These are phyloP conservation scores for Euglossa dilemma DNA, from an alignment of 1,140 invertebrate genomes.

Conservation along the genomic window DNA sequence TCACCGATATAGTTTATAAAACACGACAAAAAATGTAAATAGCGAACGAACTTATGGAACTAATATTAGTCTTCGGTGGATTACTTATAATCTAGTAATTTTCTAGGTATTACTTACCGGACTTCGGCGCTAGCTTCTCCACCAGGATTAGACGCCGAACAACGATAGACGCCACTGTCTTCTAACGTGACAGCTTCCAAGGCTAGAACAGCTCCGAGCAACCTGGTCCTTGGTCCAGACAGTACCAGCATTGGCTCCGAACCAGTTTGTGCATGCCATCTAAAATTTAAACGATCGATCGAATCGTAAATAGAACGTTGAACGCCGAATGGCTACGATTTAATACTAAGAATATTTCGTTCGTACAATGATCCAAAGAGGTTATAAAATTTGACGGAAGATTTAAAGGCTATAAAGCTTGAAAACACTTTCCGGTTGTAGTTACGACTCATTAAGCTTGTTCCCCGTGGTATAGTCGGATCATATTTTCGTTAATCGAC, in stretches of 20 bases:
- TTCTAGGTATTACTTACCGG: slow-evolving; percentile 65
- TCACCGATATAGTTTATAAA: too few species aligned
- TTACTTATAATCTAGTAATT: background rate
- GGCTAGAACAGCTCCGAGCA: slow-evolving; percentile 87
- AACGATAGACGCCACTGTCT: slow-evolving; percentile 88
- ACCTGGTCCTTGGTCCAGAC: slow-evolving; percentile 85
- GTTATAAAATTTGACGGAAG: background rate
- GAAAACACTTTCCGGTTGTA: background rate
- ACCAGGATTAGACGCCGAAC: slow-evolving; percentile 86
- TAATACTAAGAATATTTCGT: background rate
- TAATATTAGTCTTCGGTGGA: background rate
- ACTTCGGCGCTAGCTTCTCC: slow-evolving; percentile 88
- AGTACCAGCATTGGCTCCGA: slow-evolving; percentile 85
- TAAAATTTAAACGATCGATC: slow-evolving; percentile 71
- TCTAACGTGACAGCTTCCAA: slow-evolving; percentile 88
- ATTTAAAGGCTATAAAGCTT: background rate
- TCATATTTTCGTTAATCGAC: background rate
- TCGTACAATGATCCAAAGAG: background rate
- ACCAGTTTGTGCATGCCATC: slow-evolving; percentile 87
- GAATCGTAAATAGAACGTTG: too few species aligned
- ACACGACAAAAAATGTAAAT: too few species aligned
- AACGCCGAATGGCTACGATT: background rate
- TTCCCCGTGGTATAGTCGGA: background rate
- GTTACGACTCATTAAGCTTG: background rate
- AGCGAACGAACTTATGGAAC: too few species aligned